Conservation (phyloP, 1,140 invertebrate genomes). For the Agraylea sexmaculata region DNA sequence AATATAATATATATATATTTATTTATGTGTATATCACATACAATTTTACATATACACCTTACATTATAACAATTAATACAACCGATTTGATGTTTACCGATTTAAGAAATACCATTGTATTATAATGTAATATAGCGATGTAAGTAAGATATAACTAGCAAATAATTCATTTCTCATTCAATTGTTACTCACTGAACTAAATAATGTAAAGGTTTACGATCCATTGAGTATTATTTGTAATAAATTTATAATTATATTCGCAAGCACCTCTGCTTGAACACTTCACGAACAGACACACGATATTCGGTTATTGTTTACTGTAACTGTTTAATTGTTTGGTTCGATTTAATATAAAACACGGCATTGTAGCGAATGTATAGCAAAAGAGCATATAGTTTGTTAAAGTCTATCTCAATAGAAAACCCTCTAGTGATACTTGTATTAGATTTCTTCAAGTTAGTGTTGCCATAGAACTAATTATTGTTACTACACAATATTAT, state of each 20-base stretch:
- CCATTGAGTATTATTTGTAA: no score
- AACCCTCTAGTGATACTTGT: slow-evolving; percentile 18
- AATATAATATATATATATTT: slow-evolving; percentile 7
- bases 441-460: slow-evolving; percentile 20
- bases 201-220: no score
- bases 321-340: slow-evolving; percentile 2
- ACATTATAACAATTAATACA: no score
- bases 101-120: no score
- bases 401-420: slow-evolving; percentile 19
- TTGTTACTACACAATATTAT: no score
- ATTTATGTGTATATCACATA: not conserved
- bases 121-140: no score
- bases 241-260: slow-evolving; percentile 11
- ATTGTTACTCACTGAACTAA: slow-evolving; percentile 13
- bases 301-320: no score
- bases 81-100: no score
- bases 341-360: slow-evolving; percentile 10
- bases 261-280: slow-evolving; percentile 13
- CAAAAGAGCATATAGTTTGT: slow-evolving; percentile 19
- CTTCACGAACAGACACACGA: no score
- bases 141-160: slow-evolving; percentile 10
- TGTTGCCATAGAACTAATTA: slow-evolving; percentile 17
- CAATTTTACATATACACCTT: no score
- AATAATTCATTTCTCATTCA: slow-evolving; percentile 15
- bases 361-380: slow-evolving; percentile 18